phyloP scores from a whole-genome alignment of 2,113 vertebrate species.

The Percopsis transmontana region DNA sequence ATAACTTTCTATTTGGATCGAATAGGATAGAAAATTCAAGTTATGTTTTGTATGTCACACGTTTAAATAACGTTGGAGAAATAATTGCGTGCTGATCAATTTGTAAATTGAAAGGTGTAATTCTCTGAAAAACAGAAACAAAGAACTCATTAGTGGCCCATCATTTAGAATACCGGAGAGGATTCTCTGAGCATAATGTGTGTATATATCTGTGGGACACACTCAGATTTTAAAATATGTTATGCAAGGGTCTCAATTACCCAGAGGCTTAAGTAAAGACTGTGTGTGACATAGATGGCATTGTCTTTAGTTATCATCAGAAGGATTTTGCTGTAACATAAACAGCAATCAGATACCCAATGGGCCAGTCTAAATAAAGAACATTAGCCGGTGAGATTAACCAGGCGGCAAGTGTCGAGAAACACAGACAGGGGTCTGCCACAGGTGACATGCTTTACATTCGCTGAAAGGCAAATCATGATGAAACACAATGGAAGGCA shows the following conservation, averaged over 20 bases:
- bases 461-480: conserved; percentile 44
- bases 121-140: no score
- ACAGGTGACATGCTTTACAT: conserved; percentile 71
- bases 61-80: no score
- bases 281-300: conserved; percentile 32
- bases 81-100: no score
- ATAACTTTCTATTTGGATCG: no score
- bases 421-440: conserved; percentile 50
- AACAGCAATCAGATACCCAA: conserved; percentile 50
- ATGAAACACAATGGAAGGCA: conserved; percentile 45
- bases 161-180: no score
- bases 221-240: conserved; percentile 31
- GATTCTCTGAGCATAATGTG: background rate
- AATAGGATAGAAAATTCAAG: no score
- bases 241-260: conserved; percentile 57
- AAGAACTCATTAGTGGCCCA: no score
- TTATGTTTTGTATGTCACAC: no score
- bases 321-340: conserved; percentile 42
- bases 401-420: conserved; percentile 56
- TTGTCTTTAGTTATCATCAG: conserved; percentile 59
- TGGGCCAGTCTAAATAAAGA: conserved; percentile 71
- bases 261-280: conserved; percentile 53
- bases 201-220: conserved; percentile 28
- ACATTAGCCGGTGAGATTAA: conserved; percentile 66
- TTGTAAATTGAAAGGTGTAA: no score